Evolutionary conservation across 1,140 invertebrate species (phyloP), one percentile per base, ranked within the genome.

Genomic region (Fopius arisanus): DNA sequence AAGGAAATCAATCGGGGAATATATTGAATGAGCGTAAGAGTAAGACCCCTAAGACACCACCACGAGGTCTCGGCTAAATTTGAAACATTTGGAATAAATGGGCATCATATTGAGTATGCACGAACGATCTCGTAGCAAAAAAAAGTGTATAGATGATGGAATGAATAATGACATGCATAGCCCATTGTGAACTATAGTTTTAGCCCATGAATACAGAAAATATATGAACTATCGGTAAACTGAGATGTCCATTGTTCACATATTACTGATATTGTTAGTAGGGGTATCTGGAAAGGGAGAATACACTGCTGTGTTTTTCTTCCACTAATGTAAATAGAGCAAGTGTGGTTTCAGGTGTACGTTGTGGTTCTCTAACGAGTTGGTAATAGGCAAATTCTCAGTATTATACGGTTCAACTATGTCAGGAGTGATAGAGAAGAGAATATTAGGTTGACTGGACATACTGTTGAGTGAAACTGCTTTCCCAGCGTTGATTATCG

Each of bases 351-450:
- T 28, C 26, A 16, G 29, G 66, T 69, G 28, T 14, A 62, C 43
- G 41, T 51, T 31, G 43, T 26, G 28, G 63, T 59, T 21, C 28
- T 76, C 33, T 65, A 74, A 70, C 68, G 40, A 72, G 65, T 72
- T 63, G 65, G 65, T 77, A 72, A 74, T 78, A 68, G 67, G 70
- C 54, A 80, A 74, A 79, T 80, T 78, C 67, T 65, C 68, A 66
- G 37, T 43, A 66, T 28, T 66, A 62, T 41, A 67, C n/a, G 16
- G n/a, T 7, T 28, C 1, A 40, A 63, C 37, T 59, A 62, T 6
- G 43, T 16, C 12, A 9, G 29, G 31, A 28, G 67, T 29, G n/a
- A 73, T 66, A 62, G 28, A 67, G 48, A 67, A 48, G 31, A 6
- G 48, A n/a, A 65, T 48, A 63, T 23, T 12, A 12, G 31, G 19